Evolutionary conservation across 2,797 vertebrate species (phyloP), one percentile per base, ranked within the genome.

Genomic region (Micrastur ruficollis): DNA sequence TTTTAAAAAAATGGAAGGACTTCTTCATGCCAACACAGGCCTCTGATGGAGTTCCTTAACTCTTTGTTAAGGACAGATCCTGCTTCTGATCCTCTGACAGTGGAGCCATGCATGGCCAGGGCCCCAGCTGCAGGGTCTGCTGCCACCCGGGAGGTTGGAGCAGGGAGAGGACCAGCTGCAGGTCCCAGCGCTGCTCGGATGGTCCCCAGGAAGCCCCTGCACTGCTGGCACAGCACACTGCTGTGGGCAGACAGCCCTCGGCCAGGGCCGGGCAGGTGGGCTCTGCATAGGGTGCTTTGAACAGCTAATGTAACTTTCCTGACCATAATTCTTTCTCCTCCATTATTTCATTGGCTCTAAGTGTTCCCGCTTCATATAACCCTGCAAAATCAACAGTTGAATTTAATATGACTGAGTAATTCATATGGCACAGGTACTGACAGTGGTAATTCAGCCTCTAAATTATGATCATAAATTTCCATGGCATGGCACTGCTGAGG

Each of bases 391-490:
- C 85, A 80, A 95, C 56, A 73, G 94, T 94, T 96, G 92, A 93
- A 88, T 97, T 97, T 98, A 96, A 93, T 96, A 91, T 44, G 92
- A 95, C 94, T 21, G 72, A 96, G 95, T 80, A 93, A 95, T 97
- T 97, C 97, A 97, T 85, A 44, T 42, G 86, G 94, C 94, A 86
- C 94, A 90, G 75, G 96, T 97, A 96, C 96, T 74, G 91, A 97
- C 86, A 75, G 92, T 95, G 83, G 67, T 97, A 97, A 98, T 89
- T 98, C 97, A 96, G 92, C 91, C 65, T 65, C 94, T 97, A 96
- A 98, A 97, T 97, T 94, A 96, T 93, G 82, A 95, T 94, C 84
- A 94, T 98, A 97, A 98, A 98, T 98, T 97, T 96, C 94, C 66
- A 49, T 12, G 8, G 91, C 96, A 87, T 97, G 97, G 89, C 80